These are phyloP conservation scores for Sarcophaga subvicina DNA, from an alignment of 2,888 invertebrate species.

Conservation along the genomic window DNA sequence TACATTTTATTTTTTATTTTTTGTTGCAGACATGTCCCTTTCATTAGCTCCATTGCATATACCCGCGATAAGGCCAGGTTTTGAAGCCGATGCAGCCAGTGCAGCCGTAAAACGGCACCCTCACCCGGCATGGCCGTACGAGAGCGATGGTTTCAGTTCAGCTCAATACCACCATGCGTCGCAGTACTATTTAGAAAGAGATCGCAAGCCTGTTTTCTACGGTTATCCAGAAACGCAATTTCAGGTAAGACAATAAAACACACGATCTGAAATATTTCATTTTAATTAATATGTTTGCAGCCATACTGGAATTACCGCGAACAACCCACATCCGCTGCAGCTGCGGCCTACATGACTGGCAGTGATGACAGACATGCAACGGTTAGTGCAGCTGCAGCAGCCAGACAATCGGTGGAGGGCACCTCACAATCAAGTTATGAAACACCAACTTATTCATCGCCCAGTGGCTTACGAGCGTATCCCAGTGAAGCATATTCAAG, in stretches of 20 bases:
- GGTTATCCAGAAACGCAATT: conserved; percentile 82
- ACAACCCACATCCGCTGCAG: conserved; percentile 79
- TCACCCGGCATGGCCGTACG: conserved; percentile 81
- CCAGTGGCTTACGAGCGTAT: conserved; percentile 80
- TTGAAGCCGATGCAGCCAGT: conserved; percentile 81
- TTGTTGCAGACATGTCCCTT: conserved; percentile 83
- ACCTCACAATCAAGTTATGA: conserved; percentile 82
- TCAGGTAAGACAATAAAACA: conserved; percentile 76
- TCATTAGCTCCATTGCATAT: conserved; percentile 90
- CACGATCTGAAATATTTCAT: neutral
- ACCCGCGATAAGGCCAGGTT: conserved; percentile 90
- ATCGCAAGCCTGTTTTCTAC: conserved; percentile 82
- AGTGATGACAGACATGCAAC: conserved; percentile 81
- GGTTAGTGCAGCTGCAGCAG: conserved; percentile 78
- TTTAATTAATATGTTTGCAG: conserved; percentile 69
- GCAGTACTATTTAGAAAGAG: conserved; percentile 81
- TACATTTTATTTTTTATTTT: conserved; percentile 9
- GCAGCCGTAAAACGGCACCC: conserved; percentile 81
- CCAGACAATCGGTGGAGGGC: conserved; percentile 81
- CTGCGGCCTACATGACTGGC: conserved; percentile 80
- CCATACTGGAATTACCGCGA: conserved; percentile 82
- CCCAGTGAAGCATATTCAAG: conserved; percentile 81
- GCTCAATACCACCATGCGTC: conserved; percentile 80
- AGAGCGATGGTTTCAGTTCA: conserved; percentile 80
- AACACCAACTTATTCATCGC: conserved; percentile 81